Base-by-base conservation (phyloP, 2,113 vertebrate species). In the Numenius arquata region DNA sequence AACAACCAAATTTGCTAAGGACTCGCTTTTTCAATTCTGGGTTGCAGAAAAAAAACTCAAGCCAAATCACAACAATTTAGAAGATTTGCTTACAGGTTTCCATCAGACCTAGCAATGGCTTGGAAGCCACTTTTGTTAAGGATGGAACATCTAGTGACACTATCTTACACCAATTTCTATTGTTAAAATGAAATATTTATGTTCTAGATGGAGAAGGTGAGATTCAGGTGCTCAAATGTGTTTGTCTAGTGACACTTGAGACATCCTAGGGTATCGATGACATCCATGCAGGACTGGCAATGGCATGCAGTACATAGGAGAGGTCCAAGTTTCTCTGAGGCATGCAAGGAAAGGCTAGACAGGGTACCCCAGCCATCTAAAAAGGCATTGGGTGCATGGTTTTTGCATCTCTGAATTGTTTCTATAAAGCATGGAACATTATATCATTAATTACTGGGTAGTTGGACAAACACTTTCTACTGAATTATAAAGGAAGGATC, bases 11-110 rank as follows among this genome's bases (percentile, higher is more conserved):
- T 68, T 79, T 76, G 18, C 63, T 45, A 65, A 70, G 22, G 19
- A 66, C 30, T 62, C 0, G 0, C 7, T 65, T 53, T 76, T 94
- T 91, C 34, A 58, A 1, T 58, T 66, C 30, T 38, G 3, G 4
- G 19, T 53, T 41, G 11, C 23, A 78, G 68, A 88, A 90, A 47
- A 53, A 20, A 23, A 14, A 0, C 11, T 12, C 17, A 8, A 71
- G 0, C 0, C 18, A 71, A 71, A 41, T 8, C 16, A 18, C 6
- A 80, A 12, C 12, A n/a, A 13, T 48, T 85, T 58, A 52, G 40
- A 56, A 76, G 30, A 30, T 58, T 87, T 71, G 30, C 12, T 58
- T 52, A 20, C 29, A 52, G 9, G 16, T 67, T 88, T 59, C 56
- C 38, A 50, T 41, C 27, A 74, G 55, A 50, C 6, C 15, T n/a